Evolutionary conservation across 2,797 vertebrate genomes (phyloP).

Genomic region (Pseudomugil tenellus): DNA sequence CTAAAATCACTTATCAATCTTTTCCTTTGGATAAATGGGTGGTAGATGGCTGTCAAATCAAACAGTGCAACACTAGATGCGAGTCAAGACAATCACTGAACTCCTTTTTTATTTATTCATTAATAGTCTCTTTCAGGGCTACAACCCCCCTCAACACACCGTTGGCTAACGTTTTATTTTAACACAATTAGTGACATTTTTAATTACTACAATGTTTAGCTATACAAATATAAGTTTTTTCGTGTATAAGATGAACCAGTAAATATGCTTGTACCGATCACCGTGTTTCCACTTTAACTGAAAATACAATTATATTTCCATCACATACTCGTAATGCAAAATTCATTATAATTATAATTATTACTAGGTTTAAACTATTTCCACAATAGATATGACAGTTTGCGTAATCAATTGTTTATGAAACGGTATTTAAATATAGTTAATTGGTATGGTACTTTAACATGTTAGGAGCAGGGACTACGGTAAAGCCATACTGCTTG

Average conservation of each 20-base stretch:
- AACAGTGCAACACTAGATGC: constrained; percentile 25
- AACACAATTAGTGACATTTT: too few relatives aligned
- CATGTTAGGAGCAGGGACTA: constrained; percentile 32
- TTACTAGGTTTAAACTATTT: background rate
- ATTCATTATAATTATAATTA: background rate
- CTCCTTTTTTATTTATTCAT: too few relatives aligned
- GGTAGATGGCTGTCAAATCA: constrained; percentile 32
- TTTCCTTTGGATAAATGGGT: constrained; percentile 3
- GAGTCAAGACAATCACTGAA: background rate
- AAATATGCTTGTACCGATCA: too few relatives aligned
- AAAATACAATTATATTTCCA: too few relatives aligned
- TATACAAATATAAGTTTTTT: too few relatives aligned
- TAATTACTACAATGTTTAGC: too few relatives aligned
- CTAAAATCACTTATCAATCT: too few relatives aligned
- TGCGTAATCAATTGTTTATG: background rate
- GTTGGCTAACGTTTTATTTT: too few relatives aligned
- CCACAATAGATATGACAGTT: background rate
- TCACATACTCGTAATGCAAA: background rate
- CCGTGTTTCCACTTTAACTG: too few relatives aligned
- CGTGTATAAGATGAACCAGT: too few relatives aligned
- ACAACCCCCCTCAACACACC: background rate
- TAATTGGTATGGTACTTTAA: constrained; percentile 29
- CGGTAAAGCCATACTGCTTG: constrained; percentile 3
- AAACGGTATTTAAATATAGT: background rate
- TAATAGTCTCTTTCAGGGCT: background rate